Evolutionary conservation across 2,888 invertebrate genomes (phyloP).

Genomic region (Idaea dimidiata): DNA sequence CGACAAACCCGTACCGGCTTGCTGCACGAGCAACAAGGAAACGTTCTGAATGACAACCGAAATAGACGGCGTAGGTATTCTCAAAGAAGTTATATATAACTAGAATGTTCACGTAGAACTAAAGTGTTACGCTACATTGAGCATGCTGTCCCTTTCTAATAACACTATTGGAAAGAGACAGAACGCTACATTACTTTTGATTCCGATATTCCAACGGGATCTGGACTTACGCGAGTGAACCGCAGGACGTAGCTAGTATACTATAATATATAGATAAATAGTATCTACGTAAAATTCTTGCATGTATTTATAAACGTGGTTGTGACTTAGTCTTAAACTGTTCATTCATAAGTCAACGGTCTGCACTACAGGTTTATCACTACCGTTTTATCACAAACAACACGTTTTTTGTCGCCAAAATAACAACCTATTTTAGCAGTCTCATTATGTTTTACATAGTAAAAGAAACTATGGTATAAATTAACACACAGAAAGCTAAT

Average conservation of each 20-base stretch:
- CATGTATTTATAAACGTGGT: not conserved
- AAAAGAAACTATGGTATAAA: not conserved
- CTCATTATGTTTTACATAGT: not conserved
- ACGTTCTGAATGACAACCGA: not conserved
- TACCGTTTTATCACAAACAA: not conserved
- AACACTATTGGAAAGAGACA: too few species aligned
- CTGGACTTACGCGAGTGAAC: not conserved
- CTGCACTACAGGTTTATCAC: not conserved
- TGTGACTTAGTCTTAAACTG: not conserved
- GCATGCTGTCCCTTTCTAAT: too few species aligned
- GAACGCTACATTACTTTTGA: too few species aligned
- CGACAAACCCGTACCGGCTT: not conserved
- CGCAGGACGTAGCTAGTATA: not conserved
- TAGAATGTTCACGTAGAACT: too few species aligned
- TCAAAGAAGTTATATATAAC: too few species aligned
- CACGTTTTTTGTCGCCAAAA: not conserved
- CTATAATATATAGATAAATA: too few species aligned
- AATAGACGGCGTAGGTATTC: not conserved
- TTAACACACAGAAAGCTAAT: not conserved
- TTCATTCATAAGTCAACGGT: not conserved
- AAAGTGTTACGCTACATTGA: too few species aligned
- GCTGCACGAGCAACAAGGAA: not conserved
- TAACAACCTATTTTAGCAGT: not conserved
- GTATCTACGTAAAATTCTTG: too few species aligned
- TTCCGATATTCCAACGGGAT: not conserved